Percentiles rank a stretch among this genome's conserved stretches.
These are phyloP conservation scores for Epinephelus malabaricus DNA, from an alignment of 2,797 vertebrate genomes.

Conservation along the genomic window DNA sequence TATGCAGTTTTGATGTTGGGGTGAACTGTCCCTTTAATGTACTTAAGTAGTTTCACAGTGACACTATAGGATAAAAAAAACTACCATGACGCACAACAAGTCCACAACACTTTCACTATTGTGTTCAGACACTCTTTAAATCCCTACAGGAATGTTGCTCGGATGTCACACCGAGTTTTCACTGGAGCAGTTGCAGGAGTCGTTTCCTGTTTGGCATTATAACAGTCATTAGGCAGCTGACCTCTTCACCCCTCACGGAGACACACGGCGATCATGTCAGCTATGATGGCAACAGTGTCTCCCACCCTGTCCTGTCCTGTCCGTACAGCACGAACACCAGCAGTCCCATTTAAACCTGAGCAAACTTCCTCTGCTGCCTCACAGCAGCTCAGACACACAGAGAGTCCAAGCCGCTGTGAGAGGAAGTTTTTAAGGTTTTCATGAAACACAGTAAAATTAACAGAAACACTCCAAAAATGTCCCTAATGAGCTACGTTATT, in stretches of 20 bases:
- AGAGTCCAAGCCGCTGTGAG: neutral
- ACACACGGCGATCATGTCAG: constrained; percentile 51
- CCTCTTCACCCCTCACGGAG: constrained; percentile 73
- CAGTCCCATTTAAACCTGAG: constrained; percentile 25
- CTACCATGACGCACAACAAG: neutral
- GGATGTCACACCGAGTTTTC: constrained; percentile 38
- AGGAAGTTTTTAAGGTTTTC: constrained; percentile 20
- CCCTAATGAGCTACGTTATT: no score
- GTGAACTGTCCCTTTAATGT: no score
- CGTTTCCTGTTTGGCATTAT: constrained; percentile 71
- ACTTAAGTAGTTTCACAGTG: neutral
- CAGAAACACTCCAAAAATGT: no score
- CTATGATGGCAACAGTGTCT: constrained; percentile 71
- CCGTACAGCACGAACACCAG: no score
- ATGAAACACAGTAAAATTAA: no score
- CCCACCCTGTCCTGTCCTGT: neutral
- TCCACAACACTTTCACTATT: neutral
- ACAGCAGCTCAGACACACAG: neutral
- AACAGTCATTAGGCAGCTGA: constrained; percentile 73
- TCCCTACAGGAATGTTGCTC: constrained; percentile 52
- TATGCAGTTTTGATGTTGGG: no score
- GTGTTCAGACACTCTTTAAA: constrained; percentile 22
- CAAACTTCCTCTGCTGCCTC: constrained; percentile 34
- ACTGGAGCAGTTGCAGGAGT: constrained; percentile 38
- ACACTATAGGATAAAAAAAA: neutral